Evolutionary conservation across 2,113 vertebrate genomes (phyloP).

Genomic region (Mirza zaza): DNA sequence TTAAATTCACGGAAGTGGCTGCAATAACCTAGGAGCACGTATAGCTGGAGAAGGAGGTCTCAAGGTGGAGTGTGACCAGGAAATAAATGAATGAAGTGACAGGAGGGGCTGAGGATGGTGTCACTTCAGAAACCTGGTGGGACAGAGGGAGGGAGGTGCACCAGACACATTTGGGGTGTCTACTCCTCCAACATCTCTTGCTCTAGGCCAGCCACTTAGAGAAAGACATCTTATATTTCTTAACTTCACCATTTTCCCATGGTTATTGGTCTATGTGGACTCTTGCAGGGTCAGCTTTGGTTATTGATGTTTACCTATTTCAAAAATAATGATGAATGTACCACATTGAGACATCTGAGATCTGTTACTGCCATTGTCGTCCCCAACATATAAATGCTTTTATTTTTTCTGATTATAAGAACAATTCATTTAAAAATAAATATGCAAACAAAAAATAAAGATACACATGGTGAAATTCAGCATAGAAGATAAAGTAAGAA

Average conservation of each 20-base stretch:
- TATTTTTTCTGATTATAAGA: neutral
- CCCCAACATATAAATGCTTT: neutral
- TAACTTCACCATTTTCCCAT: neutral
- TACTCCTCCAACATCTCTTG: too few relatives aligned
- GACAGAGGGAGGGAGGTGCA: neutral
- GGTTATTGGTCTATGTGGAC: neutral
- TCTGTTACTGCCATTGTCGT: neutral
- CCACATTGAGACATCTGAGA: neutral
- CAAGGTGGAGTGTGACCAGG: neutral
- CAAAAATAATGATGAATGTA: neutral
- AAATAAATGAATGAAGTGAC: neutral
- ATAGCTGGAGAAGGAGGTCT: neutral
- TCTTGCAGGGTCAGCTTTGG: neutral
- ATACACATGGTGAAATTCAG: neutral
- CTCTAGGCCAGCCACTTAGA: neutral
- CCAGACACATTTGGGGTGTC: rapidly evolving
- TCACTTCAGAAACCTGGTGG: neutral
- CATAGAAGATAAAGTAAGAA: neutral
- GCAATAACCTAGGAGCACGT: neutral
- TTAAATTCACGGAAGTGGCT: neutral
- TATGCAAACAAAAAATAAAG: neutral
- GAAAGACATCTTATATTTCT: neutral
- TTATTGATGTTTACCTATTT: neutral
- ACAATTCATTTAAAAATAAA: conserved; percentile 9
- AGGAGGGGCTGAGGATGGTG: neutral